Evolutionary conservation across 2,888 invertebrate species (phyloP).

Genomic region (Zonitis immaculata): DNA sequence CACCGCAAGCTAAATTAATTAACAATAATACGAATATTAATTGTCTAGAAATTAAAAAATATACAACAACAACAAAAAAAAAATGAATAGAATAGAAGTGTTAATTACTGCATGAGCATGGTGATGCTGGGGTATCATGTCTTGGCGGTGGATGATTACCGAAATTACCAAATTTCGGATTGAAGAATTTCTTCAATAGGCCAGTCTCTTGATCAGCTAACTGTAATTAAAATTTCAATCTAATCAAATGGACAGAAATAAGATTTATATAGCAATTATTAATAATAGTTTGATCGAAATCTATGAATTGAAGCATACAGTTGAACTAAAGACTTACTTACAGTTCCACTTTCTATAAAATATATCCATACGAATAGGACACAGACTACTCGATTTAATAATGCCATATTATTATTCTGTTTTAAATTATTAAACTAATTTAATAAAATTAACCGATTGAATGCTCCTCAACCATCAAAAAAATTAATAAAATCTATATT

Average conservation of each 20-base stretch:
- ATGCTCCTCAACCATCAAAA: no score
- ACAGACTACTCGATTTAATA: conserved; percentile 4
- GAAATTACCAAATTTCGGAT: conserved; percentile 35
- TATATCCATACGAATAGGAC: conserved; percentile 8
- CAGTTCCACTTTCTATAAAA: conserved; percentile 23
- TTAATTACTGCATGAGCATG: conserved; percentile 66
- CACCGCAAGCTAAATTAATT: conserved; percentile 67
- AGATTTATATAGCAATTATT: no score
- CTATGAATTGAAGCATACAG: no score
- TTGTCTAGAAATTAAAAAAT: no score
- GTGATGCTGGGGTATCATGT: conserved; percentile 52
- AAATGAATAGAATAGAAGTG: no score
- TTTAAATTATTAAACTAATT: no score
- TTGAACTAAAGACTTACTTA: conserved; percentile 28
- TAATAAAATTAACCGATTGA: no score
- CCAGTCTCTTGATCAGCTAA: conserved; percentile 2
- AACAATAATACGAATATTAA: conserved; percentile 3
- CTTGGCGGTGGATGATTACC: conserved; percentile 58
- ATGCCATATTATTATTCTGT: conserved; percentile 3
- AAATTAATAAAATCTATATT: no score
- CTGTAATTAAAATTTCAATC: no score
- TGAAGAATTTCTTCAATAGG: conserved; percentile 25
- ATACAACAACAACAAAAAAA: no score
- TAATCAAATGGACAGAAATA: no score
- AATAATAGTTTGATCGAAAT: no score